Base-by-base conservation (phyloP, 1,140 invertebrate species). In the Sipha flava region DNA sequence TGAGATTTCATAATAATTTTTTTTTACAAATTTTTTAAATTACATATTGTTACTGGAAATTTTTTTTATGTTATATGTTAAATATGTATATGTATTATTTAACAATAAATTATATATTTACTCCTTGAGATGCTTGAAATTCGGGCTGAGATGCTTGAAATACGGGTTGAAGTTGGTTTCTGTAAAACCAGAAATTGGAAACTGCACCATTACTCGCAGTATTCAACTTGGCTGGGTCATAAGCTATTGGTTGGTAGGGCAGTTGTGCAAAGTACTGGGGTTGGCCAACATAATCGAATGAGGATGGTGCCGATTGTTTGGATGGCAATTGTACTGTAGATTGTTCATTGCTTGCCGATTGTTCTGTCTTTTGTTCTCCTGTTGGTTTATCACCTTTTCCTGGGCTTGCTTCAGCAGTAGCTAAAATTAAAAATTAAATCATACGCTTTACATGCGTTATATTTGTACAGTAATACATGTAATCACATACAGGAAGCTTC, bases 151-250 rank as follows among this genome's bases (percentile, higher is more conserved):
- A n/a, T n/a, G n/a, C n/a, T n/a, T n/a, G n/a, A n/a, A n/a, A n/a
- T 49, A 9, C 2, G 0, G 45, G 26, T 23, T 54, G 49, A 26
- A 31, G 18, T 68, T 79, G 64, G 34, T 73, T 72, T 62, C 21
- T 80, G 37, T 62, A 29, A 12, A 80, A 64, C 16, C 75, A 14
- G 7, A 34, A 77, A 40, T 52, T 80, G 14, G 72, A 80, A 49
- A 80, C 45, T 7, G 80, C 54, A 3, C 80, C 80, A 12, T 80
- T 80, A 10, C 54, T 31, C 0, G 68, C 80, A 16, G 23, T 23
- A 18, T 80, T 73, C 6, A 75, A 62, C 26, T 40, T 57, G 2
- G 29, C 18, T 12, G 70, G 49, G 21, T 80, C 80, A 9, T 59
- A 43, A 5, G n/a, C 43, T 4, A 43, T 40, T 57, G 12, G 31